phyloP scores from a whole-genome alignment of 2,113 vertebrate genomes.

The Trogon melanurus region DNA sequence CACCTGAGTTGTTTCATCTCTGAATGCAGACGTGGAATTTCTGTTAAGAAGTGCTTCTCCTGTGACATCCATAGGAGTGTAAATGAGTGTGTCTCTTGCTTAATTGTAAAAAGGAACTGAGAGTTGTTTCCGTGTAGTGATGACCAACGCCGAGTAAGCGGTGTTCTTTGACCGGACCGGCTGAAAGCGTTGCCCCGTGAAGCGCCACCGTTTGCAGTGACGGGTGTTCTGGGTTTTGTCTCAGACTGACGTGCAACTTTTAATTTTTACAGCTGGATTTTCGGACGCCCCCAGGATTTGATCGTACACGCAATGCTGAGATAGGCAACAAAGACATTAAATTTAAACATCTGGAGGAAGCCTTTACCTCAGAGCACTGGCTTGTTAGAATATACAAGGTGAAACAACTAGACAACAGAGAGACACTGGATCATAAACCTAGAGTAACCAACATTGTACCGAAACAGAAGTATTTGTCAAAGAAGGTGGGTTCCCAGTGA shows the following conservation, averaged over 20 bases:
- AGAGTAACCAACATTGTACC: conserved; percentile 88
- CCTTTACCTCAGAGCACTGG: conserved; percentile 98
- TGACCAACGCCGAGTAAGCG: background rate
- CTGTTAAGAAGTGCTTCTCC: background rate
- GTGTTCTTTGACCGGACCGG: background rate
- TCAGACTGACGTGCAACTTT: background rate
- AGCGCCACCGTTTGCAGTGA: background rate
- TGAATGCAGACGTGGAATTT: background rate
- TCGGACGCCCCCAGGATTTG: conserved; percentile 94
- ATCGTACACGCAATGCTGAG: conserved; percentile 96
- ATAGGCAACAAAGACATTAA: conserved; percentile 99
- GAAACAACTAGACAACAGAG: conserved; percentile 92
- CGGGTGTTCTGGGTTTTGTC: background rate
- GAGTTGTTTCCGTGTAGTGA: background rate
- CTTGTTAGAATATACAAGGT: conserved; percentile 98
- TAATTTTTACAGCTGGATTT: conserved; percentile 89
- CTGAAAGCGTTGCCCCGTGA: background rate
- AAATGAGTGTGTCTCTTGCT: background rate
- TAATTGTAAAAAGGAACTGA: background rate
- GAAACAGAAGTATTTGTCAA: conserved; percentile 97
- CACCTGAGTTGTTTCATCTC: background rate
- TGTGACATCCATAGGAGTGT: background rate
- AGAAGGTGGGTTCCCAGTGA: conserved; percentile 85
- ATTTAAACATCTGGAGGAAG: conserved; percentile 96
- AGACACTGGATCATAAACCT: conserved; percentile 89